Percentiles rank a stretch among this genome's conserved stretches.
Conservation (phyloP, 2,888 invertebrate genomes). For the Argyresthia albistria region DNA sequence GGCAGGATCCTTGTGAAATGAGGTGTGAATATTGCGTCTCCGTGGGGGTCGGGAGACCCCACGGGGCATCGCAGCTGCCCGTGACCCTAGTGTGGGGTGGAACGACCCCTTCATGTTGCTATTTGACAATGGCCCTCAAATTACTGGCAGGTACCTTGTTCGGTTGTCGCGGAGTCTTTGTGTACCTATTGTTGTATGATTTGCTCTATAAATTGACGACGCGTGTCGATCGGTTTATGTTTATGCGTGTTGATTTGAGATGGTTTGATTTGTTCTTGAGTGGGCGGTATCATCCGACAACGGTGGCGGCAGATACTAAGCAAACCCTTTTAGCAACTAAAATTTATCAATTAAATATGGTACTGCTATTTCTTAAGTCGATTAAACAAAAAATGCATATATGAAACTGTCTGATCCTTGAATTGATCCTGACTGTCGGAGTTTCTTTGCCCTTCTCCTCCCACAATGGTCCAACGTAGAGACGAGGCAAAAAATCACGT, state of each 20-base stretch:
- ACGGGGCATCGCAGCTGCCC: slow-evolving; percentile 34
- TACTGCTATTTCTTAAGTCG: too few species aligned
- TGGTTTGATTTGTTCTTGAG: slow-evolving; percentile 4
- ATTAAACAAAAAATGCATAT: too few species aligned
- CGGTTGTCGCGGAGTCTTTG: neutral
- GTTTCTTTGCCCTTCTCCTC: too few species aligned
- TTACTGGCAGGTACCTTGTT: slow-evolving; percentile 47
- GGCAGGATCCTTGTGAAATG: slow-evolving; percentile 59
- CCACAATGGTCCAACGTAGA: too few species aligned
- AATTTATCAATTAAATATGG: too few species aligned
- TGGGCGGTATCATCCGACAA: neutral
- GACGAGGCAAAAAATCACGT: too few species aligned
- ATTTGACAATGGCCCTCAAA: slow-evolving; percentile 41
- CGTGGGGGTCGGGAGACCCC: slow-evolving; percentile 28
- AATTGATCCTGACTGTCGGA: too few species aligned
- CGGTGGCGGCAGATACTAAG: too few species aligned
- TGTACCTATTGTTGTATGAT: slow-evolving; percentile 13
- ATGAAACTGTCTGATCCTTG: too few species aligned
- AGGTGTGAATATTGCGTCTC: slow-evolving; percentile 70
- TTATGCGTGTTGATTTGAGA: slow-evolving; percentile 8
- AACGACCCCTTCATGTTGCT: slow-evolving; percentile 45
- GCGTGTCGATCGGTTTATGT: slow-evolving; percentile 21
- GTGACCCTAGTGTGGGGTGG: slow-evolving; percentile 12
- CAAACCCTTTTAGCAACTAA: too few species aligned
- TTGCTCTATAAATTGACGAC: slow-evolving; percentile 31